A percentile compares a stretch with the other conserved stretches of the same genome.
Evolutionary conservation across 2,888 invertebrate genomes (phyloP).

Genomic region (Escarpia spicata): DNA sequence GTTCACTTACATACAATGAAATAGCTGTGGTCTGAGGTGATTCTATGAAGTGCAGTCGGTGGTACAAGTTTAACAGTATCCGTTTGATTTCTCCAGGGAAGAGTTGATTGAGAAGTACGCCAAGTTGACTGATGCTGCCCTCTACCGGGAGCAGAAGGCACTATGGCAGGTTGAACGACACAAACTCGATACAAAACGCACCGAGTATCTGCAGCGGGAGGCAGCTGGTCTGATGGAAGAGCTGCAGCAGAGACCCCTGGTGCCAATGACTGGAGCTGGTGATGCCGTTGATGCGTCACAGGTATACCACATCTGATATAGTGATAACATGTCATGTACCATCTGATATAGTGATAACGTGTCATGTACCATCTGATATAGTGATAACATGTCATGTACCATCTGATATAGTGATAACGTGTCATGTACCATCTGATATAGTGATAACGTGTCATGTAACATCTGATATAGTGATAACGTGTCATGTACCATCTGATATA

Average conservation of each 20-base stretch:
- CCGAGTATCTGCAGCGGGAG: slow-evolving; percentile 49
- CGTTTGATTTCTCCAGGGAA: slow-evolving; percentile 47
- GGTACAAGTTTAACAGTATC: neutral
- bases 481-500: too few species aligned
- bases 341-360: too few species aligned
- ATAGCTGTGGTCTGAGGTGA: neutral
- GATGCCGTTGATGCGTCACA: neutral
- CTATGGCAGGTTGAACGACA: slow-evolving; percentile 58
- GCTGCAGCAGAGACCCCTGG: slow-evolving; percentile 21
- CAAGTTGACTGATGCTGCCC: slow-evolving; percentile 57
- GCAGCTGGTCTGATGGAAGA: slow-evolving; percentile 48
- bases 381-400: too few species aligned
- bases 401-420: too few species aligned
- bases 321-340: too few species aligned
- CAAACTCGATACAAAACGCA: slow-evolving; percentile 49
- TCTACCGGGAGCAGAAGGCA: slow-evolving; percentile 57
- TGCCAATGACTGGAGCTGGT: neutral
- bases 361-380: too few species aligned
- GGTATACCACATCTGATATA: neutral
- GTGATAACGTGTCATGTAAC: too few species aligned
- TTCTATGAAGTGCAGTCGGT: neutral
- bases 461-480: too few species aligned
- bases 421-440: too few species aligned
- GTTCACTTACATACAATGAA: too few species aligned
- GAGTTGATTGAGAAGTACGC: slow-evolving; percentile 59